Evolutionary conservation across 37 sponge, comb jelly and placozoan species (phyloP).

Genomic region (Aplysina aerophoba): DNA sequence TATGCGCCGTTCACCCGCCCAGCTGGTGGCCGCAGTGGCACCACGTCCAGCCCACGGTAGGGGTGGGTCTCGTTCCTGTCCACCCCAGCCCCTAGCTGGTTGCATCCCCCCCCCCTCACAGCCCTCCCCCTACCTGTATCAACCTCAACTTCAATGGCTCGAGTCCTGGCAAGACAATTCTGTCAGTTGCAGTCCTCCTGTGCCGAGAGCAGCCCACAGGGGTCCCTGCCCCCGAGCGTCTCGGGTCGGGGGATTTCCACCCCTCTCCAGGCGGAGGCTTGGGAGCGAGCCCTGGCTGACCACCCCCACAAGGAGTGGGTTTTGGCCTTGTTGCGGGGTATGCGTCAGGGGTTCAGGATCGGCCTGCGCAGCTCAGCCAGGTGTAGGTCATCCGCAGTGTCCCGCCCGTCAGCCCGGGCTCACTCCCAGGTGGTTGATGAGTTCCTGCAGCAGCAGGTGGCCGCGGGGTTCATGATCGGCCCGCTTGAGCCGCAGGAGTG

Average conservation of each 20-base stretch:
- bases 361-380: background rate
- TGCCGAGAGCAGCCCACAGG: too few relatives aligned
- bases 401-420: constrained; percentile 23
- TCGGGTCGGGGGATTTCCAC: background rate
- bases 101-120: too few relatives aligned
- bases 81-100: too few relatives aligned
- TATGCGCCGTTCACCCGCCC: too few relatives aligned
- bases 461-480: constrained; percentile 38
- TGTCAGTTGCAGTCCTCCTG: constrained; percentile 9
- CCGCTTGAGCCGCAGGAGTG: constrained; percentile 4
- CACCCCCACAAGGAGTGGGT: constrained; percentile 19
- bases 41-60: too few relatives aligned
- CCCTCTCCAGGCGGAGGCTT: background rate
- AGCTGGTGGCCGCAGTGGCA: too few relatives aligned
- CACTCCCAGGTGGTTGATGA: constrained; percentile 31
- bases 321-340: background rate
- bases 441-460: constrained; percentile 7
- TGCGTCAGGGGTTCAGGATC: constrained; percentile 15
- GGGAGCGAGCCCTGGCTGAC: background rate
- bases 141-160: too few relatives aligned
- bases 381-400: background rate
- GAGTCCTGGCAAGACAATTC: constrained; percentile 6
- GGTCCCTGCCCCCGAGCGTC: background rate
- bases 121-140: too few relatives aligned
- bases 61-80: too few relatives aligned